phyloP scores from a whole-genome alignment of 2,888 invertebrate genomes.

The Amphipoea lucens region DNA sequence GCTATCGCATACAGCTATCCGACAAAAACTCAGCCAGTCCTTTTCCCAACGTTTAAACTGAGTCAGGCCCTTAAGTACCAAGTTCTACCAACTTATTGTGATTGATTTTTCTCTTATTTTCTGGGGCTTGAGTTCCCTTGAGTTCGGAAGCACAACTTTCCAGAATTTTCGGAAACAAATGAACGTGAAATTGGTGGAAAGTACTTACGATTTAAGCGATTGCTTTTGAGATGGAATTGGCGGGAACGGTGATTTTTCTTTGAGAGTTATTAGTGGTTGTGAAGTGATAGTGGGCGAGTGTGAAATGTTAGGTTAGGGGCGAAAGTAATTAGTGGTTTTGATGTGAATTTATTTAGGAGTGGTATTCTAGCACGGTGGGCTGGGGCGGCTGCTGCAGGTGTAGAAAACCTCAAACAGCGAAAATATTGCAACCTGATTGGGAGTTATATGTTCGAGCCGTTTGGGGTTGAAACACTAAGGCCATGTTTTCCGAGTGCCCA shows the following conservation, averaged over 20 bases:
- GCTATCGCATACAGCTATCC: constrained; percentile 44
- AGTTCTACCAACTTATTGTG: constrained; percentile 68
- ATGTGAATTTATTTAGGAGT: not conserved
- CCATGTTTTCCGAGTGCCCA: no score
- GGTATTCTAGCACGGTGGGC: no score
- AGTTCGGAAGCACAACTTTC: constrained; percentile 42
- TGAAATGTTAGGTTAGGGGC: not conserved
- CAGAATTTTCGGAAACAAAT: constrained; percentile 57
- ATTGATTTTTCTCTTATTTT: constrained; percentile 68
- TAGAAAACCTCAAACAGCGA: no score
- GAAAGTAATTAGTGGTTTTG: not conserved
- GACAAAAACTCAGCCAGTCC: constrained; percentile 58
- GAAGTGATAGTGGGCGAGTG: constrained; percentile 19
- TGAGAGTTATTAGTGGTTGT: constrained; percentile 28
- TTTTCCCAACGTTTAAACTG: constrained; percentile 65
- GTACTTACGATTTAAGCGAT: constrained; percentile 54
- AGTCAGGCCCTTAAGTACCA: constrained; percentile 66
- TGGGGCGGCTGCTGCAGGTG: no score
- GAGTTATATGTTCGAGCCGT: no score
- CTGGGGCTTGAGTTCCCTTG: constrained; percentile 49
- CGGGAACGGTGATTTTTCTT: constrained; percentile 26
- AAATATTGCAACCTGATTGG: no score
- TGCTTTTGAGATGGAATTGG: constrained; percentile 19
- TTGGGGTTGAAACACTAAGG: no score
- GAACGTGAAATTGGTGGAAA: constrained; percentile 62